Percentiles rank a stretch among this genome's conserved stretches.
Evolutionary conservation across 2,113 vertebrate genomes (phyloP).

Genomic region (Pelecanoides urinatrix): DNA sequence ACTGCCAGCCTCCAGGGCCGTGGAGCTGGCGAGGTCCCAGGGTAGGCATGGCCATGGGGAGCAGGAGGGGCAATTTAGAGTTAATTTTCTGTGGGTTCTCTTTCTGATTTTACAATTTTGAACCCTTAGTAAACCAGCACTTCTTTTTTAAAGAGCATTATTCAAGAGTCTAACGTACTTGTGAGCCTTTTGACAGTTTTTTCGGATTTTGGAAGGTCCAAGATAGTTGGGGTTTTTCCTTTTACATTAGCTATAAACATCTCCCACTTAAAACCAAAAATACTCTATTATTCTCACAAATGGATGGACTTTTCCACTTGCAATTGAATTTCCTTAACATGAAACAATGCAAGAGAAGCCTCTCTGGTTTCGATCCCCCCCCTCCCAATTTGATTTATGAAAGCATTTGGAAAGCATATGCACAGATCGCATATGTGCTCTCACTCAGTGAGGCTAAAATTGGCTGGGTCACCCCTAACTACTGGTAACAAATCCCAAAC

Average conservation of each 20-base stretch:
- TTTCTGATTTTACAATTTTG: not conserved
- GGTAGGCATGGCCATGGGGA: not conserved
- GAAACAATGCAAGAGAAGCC: not conserved
- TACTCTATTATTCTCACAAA: not conserved
- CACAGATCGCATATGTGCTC: not conserved
- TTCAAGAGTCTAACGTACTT: not conserved
- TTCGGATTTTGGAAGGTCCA: not conserved
- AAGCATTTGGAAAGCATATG: not conserved
- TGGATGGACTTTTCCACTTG: not conserved
- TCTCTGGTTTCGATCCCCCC: not conserved
- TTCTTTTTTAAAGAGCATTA: not conserved
- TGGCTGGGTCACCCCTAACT: not conserved
- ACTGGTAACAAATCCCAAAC: not conserved
- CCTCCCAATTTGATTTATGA: not conserved
- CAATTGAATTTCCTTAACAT: not conserved
- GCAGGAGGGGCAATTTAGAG: not conserved
- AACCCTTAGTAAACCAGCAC: not conserved
- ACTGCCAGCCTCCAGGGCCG: fast-evolving
- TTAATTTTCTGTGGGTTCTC: not conserved
- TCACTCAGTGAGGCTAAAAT: not conserved
- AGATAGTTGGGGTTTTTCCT: not conserved
- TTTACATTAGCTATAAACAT: not conserved
- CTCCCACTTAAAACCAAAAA: not conserved
- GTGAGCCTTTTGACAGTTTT: not conserved
- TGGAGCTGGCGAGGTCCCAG: not conserved